Percentiles rank a stretch among this genome's conserved stretches.
phyloP scores from a whole-genome alignment of 2,113 vertebrate genomes.

The Taxidea taxus region DNA sequence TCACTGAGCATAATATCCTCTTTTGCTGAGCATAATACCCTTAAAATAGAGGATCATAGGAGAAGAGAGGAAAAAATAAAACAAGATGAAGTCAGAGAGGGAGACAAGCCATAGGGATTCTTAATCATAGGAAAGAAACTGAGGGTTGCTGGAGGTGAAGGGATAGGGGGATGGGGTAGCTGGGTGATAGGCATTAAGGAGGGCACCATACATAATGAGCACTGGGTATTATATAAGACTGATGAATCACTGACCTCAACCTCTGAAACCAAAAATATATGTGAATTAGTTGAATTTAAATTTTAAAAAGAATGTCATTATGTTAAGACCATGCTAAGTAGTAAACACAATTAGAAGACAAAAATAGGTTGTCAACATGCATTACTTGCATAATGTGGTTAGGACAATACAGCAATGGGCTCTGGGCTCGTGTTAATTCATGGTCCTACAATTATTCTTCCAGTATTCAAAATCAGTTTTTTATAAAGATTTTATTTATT shows the following conservation, averaged over 20 bases:
- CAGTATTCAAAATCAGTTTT: background rate
- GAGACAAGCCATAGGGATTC: background rate
- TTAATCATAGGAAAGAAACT: background rate
- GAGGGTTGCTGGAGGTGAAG: background rate
- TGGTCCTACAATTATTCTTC: background rate
- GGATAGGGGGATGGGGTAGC: background rate
- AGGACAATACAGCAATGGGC: background rate
- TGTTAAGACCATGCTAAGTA: background rate
- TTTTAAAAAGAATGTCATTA: background rate
- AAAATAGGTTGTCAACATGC: background rate
- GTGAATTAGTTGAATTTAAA: too few relatives aligned
- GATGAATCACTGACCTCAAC: too few relatives aligned
- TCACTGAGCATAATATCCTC: background rate
- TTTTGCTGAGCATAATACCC: background rate
- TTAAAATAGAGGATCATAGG: background rate
- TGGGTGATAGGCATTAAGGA: too few relatives aligned
- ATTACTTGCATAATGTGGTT: background rate
- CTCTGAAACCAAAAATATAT: too few relatives aligned
- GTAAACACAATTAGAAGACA: background rate
- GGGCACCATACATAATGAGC: too few relatives aligned
- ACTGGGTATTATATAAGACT: too few relatives aligned
- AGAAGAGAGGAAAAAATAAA: background rate
- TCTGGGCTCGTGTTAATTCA: background rate
- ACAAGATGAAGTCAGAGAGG: background rate
- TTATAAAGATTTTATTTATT: too few relatives aligned